phyloP scores from a whole-genome alignment of 2,113 vertebrate species.

The Zosterops japonicus region DNA sequence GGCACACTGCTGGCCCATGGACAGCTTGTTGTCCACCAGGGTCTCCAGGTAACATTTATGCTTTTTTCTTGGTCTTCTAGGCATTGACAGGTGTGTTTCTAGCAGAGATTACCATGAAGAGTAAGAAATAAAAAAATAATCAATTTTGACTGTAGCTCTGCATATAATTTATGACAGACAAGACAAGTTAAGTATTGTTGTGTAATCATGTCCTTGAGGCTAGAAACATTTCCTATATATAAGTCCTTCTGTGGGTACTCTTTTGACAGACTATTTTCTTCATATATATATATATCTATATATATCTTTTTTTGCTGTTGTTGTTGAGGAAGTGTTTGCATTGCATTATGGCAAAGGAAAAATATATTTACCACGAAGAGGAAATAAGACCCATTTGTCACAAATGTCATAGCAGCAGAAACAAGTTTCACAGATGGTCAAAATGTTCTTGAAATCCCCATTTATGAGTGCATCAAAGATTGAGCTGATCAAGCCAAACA shows the following conservation, averaged over 20 bases:
- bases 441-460: background rate
- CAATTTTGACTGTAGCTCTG: too few relatives aligned
- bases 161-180: background rate
- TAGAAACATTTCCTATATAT: background rate
- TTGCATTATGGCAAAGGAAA: background rate
- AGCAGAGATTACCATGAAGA: background rate
- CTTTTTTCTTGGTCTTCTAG: rapidly evolving
- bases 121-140: background rate
- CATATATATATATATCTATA: background rate
- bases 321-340: background rate
- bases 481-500: background rate
- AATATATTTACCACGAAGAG: background rate
- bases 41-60: background rate
- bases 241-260: background rate
- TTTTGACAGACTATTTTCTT: background rate
- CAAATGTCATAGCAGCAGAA: background rate
- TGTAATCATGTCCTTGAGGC: background rate
- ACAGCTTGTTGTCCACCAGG: background rate
- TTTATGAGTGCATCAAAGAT: background rate
- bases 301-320: background rate
- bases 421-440: background rate
- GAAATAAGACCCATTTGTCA: background rate
- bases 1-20: background rate
- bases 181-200: background rate
- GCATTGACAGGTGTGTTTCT: background rate